Evolutionary conservation across 2,797 vertebrate species (phyloP).

Genomic region (Anguilla megastoma): DNA sequence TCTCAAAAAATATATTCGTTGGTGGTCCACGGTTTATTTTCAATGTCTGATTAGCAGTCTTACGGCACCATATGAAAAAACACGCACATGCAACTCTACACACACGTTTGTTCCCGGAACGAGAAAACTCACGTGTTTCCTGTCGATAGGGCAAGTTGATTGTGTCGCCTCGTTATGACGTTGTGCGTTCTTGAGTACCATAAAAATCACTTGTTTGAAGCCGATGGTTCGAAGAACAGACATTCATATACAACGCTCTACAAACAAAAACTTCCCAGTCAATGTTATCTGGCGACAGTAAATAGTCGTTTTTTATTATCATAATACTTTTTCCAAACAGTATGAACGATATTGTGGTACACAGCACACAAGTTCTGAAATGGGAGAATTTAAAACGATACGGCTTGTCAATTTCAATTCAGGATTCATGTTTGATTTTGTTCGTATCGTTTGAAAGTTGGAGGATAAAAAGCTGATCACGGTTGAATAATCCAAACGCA

Average conservation of each 20-base stretch:
- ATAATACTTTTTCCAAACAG: no score
- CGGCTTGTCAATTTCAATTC: background rate
- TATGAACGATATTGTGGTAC: no score
- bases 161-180: background rate
- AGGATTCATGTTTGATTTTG: background rate
- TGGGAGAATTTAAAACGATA: background rate
- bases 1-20: background rate
- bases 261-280: no score
- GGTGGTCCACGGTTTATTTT: background rate
- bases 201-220: background rate
- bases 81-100: slow-evolving; percentile 44
- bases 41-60: background rate
- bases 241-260: no score
- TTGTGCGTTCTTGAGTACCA: background rate
- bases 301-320: no score
- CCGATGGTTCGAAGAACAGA: background rate
- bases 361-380: no score
- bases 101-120: slow-evolving; percentile 45
- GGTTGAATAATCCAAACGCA: no score
- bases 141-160: slow-evolving; percentile 45
- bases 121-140: slow-evolving; percentile 48
- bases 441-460: no score
- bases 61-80: background rate
- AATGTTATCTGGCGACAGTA: no score
- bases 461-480: no score